Percentiles rank a stretch among this genome's conserved stretches.
phyloP scores from a whole-genome alignment of 2,113 vertebrate genomes.

The Nothoprocta pentlandii region DNA sequence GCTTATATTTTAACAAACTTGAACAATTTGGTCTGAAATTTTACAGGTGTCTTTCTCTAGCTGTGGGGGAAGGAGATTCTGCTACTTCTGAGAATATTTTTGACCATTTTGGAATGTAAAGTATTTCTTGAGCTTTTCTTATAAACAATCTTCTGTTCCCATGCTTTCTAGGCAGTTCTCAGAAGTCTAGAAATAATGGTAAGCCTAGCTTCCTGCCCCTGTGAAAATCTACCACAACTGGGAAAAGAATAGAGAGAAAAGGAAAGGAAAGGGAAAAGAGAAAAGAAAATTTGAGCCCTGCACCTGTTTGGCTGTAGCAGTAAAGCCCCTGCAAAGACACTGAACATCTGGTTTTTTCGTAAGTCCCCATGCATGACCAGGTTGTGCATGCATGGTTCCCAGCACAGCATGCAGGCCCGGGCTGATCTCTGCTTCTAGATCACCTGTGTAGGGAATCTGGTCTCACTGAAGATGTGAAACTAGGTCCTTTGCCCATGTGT shows the following conservation, averaged over 20 bases:
- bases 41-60: background rate
- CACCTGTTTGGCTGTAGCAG: background rate
- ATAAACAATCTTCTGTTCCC: background rate
- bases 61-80: background rate
- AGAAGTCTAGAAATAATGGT: background rate
- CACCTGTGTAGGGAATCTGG: background rate
- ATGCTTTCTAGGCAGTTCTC: background rate
- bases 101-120: background rate
- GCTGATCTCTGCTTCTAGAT: background rate
- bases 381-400: background rate
- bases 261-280: no score
- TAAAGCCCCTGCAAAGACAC: background rate
- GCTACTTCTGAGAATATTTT: background rate
- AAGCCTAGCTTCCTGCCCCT: background rate
- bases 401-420: background rate
- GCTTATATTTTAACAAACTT: background rate
- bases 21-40: background rate
- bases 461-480: background rate
- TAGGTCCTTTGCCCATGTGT: background rate
- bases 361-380: accelerated
- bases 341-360: background rate
- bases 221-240: background rate
- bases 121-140: background rate
- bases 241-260: no score
- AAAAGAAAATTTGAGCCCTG: background rate